phyloP scores from a whole-genome alignment of 1,140 invertebrate species.

The Condylostylus longicornis region DNA sequence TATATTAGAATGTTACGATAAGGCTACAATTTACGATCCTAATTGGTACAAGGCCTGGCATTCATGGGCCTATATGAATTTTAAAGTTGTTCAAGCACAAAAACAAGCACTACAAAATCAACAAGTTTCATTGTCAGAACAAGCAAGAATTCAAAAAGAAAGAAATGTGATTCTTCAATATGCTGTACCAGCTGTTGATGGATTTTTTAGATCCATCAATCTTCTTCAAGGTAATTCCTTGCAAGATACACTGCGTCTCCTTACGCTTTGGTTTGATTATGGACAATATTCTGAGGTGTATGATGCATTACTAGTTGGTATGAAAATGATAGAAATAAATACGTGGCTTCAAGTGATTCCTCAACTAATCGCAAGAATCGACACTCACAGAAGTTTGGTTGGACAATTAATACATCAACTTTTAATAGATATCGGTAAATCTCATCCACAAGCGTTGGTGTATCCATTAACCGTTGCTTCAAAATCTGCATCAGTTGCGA shows the following conservation, averaged over 20 bases:
- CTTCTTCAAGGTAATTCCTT: slow-evolving; percentile 82
- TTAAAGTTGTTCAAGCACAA: slow-evolving; percentile 83
- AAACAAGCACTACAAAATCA: slow-evolving; percentile 24
- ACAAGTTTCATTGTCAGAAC: slow-evolving; percentile 19
- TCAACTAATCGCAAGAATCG: slow-evolving; percentile 94
- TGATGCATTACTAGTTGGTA: slow-evolving; percentile 81
- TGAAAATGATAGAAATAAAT: slow-evolving; percentile 87
- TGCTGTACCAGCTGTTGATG: slow-evolving; percentile 85
- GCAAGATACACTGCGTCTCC: slow-evolving; percentile 89
- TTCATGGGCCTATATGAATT: slow-evolving; percentile 94
- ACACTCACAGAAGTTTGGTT: slow-evolving; percentile 76
- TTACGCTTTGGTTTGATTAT: slow-evolving; percentile 92
- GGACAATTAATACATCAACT: slow-evolving; percentile 83
- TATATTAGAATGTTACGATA: slow-evolving; percentile 70
- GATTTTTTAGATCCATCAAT: slow-evolving; percentile 91
- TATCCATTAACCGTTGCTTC: slow-evolving; percentile 96
- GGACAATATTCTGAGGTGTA: slow-evolving; percentile 87
- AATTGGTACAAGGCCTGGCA: slow-evolving; percentile 96
- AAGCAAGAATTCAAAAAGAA: slow-evolving; percentile 27
- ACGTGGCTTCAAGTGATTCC: slow-evolving; percentile 99
- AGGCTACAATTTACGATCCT: slow-evolving; percentile 77
- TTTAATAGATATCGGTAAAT: slow-evolving; percentile 85
- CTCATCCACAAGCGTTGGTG: slow-evolving; percentile 81
- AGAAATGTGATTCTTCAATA: slow-evolving; percentile 54
- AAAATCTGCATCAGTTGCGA: slow-evolving; percentile 76